phyloP scores from a whole-genome alignment of 2,113 vertebrate species.

The Rhinolophus sinicus region DNA sequence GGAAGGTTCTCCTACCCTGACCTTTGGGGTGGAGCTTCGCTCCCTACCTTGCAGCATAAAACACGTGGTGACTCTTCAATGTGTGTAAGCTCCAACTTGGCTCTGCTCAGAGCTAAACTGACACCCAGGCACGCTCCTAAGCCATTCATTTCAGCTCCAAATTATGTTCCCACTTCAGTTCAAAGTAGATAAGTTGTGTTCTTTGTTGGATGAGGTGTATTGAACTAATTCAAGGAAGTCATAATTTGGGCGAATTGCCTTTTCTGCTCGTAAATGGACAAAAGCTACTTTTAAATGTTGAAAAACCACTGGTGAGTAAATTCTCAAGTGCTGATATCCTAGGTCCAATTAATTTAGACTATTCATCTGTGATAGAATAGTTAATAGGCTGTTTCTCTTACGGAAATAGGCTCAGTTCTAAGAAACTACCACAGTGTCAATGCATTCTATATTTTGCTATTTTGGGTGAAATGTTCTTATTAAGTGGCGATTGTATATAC shows the following conservation, averaged over 20 bases:
- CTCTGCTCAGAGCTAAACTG: neutral
- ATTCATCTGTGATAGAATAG: neutral
- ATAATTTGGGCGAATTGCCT: neutral
- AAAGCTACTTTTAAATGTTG: neutral
- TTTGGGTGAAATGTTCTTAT: neutral
- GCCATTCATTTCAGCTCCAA: neutral
- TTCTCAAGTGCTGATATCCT: too few relatives aligned
- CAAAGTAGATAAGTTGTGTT: neutral
- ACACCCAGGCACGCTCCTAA: neutral
- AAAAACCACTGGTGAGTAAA: neutral
- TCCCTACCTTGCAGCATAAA: too few relatives aligned
- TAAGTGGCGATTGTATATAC: neutral
- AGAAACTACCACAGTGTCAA: neutral
- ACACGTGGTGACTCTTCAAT: neutral
- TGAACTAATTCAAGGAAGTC: neutral
- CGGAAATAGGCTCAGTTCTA: neutral
- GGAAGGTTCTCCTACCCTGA: neutral
- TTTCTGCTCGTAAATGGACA: neutral
- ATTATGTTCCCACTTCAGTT: neutral
- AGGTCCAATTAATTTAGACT: neutral
- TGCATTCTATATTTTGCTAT: rapidly evolving
- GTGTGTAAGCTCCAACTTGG: neutral
- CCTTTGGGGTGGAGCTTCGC: rapidly evolving
- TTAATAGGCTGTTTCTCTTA: neutral
- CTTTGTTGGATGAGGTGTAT: neutral